Evolutionary conservation across 1,140 invertebrate genomes (phyloP).

Genomic region (Rhynchophorus ferrugineus): DNA sequence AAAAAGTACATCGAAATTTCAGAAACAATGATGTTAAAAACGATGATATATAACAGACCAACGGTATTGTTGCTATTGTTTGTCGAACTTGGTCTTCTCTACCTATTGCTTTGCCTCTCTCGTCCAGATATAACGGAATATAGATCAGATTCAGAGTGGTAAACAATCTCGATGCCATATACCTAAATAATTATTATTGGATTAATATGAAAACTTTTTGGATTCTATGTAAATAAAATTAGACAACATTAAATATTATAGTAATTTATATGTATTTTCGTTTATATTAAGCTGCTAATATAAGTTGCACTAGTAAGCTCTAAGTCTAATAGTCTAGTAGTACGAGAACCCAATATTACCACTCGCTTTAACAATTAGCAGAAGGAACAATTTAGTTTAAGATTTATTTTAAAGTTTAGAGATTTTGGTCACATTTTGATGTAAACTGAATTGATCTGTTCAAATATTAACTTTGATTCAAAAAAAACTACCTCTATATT

Average conservation of each 20-base stretch:
- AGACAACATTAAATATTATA: background rate
- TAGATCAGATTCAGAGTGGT: conserved; percentile 81
- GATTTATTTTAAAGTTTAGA: no score
- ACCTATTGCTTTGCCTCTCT: conserved; percentile 48
- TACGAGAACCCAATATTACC: no score
- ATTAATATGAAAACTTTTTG: background rate
- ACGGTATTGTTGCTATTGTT: conserved; percentile 77
- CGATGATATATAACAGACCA: conserved; percentile 77
- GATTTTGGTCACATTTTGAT: no score
- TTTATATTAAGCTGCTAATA: no score
- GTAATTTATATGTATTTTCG: no score
- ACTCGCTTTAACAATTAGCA: no score
- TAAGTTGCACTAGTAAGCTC: no score
- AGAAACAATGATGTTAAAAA: conserved; percentile 73
- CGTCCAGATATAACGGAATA: conserved; percentile 78
- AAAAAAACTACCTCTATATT: no score
- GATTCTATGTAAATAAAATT: background rate
- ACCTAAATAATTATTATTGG: conserved; percentile 46
- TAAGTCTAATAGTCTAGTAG: no score
- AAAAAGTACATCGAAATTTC: conserved; percentile 55
- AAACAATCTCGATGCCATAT: conserved; percentile 76
- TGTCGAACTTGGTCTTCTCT: conserved; percentile 41
- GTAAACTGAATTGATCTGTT: no score
- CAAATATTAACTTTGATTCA: no score
- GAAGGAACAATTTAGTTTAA: no score